Conservation (phyloP, 2,797 vertebrate genomes). For the Tapirus indicus region DNA sequence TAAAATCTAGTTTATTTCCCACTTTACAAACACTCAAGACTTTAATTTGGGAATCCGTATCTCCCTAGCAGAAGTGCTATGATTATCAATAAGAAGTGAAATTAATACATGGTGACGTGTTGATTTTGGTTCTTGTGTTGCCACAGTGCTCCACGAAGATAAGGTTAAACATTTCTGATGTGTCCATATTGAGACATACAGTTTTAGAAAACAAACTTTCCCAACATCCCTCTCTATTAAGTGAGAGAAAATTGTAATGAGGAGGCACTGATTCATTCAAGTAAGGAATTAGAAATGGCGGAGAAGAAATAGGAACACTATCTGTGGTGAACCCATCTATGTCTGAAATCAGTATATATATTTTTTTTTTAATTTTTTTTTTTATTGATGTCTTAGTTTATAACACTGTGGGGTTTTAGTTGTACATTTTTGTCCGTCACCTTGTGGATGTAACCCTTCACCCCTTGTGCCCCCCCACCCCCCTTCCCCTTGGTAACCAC, state of each 20-base stretch:
- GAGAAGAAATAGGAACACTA: background rate
- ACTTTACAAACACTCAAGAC: slow-evolving; percentile 32
- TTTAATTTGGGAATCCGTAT: slow-evolving; percentile 54
- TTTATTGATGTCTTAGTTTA: too few species aligned
- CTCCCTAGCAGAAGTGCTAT: background rate
- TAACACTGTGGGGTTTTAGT: too few species aligned
- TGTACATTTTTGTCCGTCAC: too few species aligned
- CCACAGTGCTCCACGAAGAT: background rate
- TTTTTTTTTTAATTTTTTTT: too few species aligned
- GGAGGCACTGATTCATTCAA: background rate
- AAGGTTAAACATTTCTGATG: background rate
- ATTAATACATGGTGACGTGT: background rate
- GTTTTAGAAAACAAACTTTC: background rate
- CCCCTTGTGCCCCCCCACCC: too few species aligned
- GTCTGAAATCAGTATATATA: background rate
- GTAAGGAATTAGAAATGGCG: background rate
- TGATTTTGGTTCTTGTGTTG: background rate
- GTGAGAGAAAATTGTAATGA: background rate
- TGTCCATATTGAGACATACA: background rate
- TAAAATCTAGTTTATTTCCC: slow-evolving; percentile 14
- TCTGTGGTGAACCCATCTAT: background rate
- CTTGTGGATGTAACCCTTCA: too few species aligned
- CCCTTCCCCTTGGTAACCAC: too few species aligned
- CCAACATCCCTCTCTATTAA: background rate
- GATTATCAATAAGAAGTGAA: background rate